These are phyloP conservation scores for Sebastes nivosus DNA, from an alignment of 2,797 vertebrate species.

Conservation along the genomic window DNA sequence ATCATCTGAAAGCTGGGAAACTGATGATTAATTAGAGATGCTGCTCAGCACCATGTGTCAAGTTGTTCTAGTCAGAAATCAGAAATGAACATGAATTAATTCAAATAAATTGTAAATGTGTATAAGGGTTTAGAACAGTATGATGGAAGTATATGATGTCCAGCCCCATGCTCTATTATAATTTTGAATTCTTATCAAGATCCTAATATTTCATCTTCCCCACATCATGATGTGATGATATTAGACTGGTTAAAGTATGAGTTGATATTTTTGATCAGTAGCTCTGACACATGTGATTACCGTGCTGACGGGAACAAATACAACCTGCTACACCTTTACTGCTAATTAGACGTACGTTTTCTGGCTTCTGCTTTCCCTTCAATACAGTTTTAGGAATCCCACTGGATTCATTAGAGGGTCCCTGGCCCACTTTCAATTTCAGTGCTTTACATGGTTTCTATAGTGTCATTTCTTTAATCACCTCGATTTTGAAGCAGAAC, in stretches of 20 bases:
- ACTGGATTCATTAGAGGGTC: background rate
- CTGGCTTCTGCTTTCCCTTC: background rate
- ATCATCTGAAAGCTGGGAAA: no score
- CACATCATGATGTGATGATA: background rate
- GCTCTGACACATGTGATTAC: background rate
- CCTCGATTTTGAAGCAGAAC: slow-evolving; percentile 71
- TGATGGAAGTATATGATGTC: no score
- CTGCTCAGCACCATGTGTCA: no score
- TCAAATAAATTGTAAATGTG: no score
- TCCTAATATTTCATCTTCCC: background rate
- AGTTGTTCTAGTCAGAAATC: no score
- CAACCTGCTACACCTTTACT: background rate
- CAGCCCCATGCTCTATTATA: no score
- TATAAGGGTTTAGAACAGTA: no score
- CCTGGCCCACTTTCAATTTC: background rate
- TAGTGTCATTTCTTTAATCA: background rate
- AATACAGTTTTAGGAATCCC: background rate
- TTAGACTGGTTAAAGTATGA: background rate
- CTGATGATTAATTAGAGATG: no score
- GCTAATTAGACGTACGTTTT: background rate
- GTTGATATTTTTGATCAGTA: background rate
- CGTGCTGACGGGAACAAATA: background rate
- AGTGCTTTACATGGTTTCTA: background rate
- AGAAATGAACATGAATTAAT: no score
- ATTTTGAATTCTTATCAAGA: background rate